phyloP scores from a whole-genome alignment of 2,888 invertebrate genomes.

The Ornithoptera alexandrae region DNA sequence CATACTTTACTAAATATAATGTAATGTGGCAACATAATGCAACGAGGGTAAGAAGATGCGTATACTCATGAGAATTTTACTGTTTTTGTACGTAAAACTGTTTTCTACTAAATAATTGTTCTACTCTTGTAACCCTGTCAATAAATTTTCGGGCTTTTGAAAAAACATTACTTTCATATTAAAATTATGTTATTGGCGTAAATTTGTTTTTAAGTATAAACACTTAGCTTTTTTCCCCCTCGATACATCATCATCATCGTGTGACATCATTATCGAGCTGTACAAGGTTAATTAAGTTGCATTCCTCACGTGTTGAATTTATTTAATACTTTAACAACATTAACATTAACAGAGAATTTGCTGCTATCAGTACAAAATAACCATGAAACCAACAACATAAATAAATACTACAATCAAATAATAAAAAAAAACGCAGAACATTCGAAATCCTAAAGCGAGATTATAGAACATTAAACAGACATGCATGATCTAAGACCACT shows the following conservation, averaged over 20 bases:
- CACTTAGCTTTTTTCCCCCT: background rate
- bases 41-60: too few relatives aligned
- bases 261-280: conserved; percentile 46
- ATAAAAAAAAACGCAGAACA: conserved; percentile 29
- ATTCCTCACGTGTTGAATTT: conserved; percentile 44
- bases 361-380: conserved; percentile 33
- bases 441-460: conserved; percentile 46
- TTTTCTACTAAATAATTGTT: too few relatives aligned
- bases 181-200: too few relatives aligned
- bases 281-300: conserved; percentile 46
- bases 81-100: too few relatives aligned
- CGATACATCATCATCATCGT: background rate
- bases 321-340: conserved; percentile 28
- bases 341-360: background rate
- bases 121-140: too few relatives aligned
- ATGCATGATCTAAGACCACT: conserved; percentile 65
- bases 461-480: conserved; percentile 63
- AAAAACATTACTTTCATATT: too few relatives aligned
- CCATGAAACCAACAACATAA: conserved; percentile 24
- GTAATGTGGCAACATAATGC: too few relatives aligned
- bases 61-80: too few relatives aligned
- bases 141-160: too few relatives aligned
- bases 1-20: too few relatives aligned
- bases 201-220: too few relatives aligned
- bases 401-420: conserved; percentile 21